Base-by-base conservation (phyloP, 2,888 invertebrate genomes). In the Psococerastis gibbosa region DNA sequence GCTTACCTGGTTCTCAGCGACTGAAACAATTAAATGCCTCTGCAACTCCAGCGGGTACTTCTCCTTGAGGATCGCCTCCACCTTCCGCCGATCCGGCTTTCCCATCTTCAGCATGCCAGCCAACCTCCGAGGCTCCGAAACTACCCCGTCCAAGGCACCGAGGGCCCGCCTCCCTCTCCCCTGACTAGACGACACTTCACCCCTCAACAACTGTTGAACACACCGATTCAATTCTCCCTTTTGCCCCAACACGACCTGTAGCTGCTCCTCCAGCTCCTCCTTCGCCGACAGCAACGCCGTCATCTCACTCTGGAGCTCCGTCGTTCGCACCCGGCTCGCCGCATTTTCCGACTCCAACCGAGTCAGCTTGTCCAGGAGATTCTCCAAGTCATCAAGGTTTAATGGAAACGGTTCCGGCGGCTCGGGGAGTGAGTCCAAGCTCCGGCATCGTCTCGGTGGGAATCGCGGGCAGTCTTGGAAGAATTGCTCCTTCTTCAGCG, bases 1-100 rank as follows among this genome's bases (percentile, higher is more conserved):
- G n/a, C 63, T 57, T 56, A 83, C 84, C 77, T 87, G 81, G 68
- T 84, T 84, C 22, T 43, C 43, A 8, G 82, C 80, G 58, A 81
- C 79, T 54, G 78, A 71, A 23, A 75, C 78, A 51, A 87, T 73
- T 50, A 87, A 68, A 65, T 85, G 85, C 54, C 83, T 74, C 63
- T 83, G 83, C 57, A 87, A 69, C 65, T 84, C 81, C 52, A 84
- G 65, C 46, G 81, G 77, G 65, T 81, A 80, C 54, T 74, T 73
- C 68, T 87, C 85, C 55, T 72, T 70, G 55, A 87, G 71, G 65
- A 87, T 85, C 64, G 84, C 84, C 55, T 78, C 71, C 60, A 85
- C 75, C 64, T 83, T 83, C 55, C 68, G 73, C 46, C 75, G 69
- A 64, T 82, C 78, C 11, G 77, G 75, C 46, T 38, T 38, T 5